Evolutionary conservation across 2,113 vertebrate genomes (phyloP).

Genomic region (Oenanthe melanoleuca): DNA sequence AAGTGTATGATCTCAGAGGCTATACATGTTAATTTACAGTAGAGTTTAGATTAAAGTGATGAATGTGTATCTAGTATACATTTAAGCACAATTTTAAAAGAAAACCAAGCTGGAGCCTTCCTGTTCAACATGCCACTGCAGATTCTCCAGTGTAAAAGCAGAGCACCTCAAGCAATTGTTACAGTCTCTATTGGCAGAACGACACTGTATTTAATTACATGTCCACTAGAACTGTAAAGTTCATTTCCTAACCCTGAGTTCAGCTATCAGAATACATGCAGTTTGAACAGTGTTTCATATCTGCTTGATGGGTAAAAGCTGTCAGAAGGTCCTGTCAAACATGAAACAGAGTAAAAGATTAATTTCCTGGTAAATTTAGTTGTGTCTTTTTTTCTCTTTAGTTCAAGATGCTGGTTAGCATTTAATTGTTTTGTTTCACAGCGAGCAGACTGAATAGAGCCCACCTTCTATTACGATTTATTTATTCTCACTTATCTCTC

Average conservation of each 20-base stretch:
- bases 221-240: background rate
- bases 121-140: slow-evolving; percentile 20
- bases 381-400: background rate
- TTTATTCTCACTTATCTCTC: background rate
- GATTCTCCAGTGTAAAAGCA: background rate
- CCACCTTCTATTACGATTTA: background rate
- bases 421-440: background rate
- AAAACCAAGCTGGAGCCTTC: slow-evolving; percentile 35
- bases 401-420: background rate
- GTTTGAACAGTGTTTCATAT: slow-evolving; percentile 30
- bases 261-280: slow-evolving; percentile 12
- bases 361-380: slow-evolving; percentile 35
- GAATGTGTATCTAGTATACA: slow-evolving; percentile 62
- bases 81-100: slow-evolving; percentile 61
- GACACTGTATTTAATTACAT: slow-evolving; percentile 18
- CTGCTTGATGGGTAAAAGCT: slow-evolving; percentile 24
- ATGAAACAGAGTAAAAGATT: background rate
- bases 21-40: slow-evolving; percentile 74
- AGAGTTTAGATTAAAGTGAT: slow-evolving; percentile 67
- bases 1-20: slow-evolving; percentile 82
- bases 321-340: slow-evolving; percentile 44
- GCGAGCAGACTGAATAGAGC: background rate
- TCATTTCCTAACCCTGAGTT: background rate
- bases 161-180: background rate
- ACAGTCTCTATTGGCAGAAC: background rate